A percentile compares a stretch with the other conserved stretches of the same genome.
Evolutionary conservation across 1,140 invertebrate genomes (phyloP).

Genomic region (Oedothorax gibbosus): DNA sequence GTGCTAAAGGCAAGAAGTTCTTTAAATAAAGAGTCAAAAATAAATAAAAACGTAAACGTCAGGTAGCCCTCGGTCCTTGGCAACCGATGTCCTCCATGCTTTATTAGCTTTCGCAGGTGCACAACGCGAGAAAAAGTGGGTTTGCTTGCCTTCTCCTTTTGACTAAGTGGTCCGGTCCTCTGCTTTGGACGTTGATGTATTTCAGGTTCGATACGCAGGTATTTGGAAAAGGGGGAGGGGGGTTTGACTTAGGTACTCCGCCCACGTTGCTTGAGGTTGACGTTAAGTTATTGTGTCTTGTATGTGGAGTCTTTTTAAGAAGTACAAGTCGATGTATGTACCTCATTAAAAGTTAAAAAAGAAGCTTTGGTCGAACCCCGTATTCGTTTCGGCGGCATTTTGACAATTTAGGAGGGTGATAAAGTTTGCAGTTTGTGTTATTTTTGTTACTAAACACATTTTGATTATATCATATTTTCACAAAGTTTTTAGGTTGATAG

Average conservation of each 20-base stretch:
- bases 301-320: too few relatives aligned
- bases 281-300: too few relatives aligned
- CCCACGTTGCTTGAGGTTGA: not conserved
- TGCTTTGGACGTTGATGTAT: constrained; percentile 19
- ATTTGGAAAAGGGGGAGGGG: not conserved
- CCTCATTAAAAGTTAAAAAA: too few relatives aligned
- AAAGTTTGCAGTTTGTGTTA: too few relatives aligned
- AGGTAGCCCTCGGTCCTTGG: constrained; percentile 68
- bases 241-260: not conserved
- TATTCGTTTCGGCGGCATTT: too few relatives aligned
- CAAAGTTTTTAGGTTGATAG: too few relatives aligned
- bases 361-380: too few relatives aligned
- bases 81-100: constrained; percentile 65
- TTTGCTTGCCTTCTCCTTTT: not conserved
- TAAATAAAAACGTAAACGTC: not conserved
- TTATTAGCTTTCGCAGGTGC: constrained; percentile 39
- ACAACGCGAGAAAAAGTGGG: constrained; percentile 5
- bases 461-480: too few relatives aligned
- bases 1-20: not conserved
- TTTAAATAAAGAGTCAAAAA: not conserved
- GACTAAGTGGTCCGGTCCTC: not conserved
- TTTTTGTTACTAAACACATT: too few relatives aligned
- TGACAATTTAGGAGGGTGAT: too few relatives aligned
- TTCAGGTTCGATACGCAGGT: not conserved
- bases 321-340: too few relatives aligned